These are phyloP conservation scores for Rhabdophis nuchalis DNA, from an alignment of 2,797 vertebrate species.

Conservation along the genomic window DNA sequence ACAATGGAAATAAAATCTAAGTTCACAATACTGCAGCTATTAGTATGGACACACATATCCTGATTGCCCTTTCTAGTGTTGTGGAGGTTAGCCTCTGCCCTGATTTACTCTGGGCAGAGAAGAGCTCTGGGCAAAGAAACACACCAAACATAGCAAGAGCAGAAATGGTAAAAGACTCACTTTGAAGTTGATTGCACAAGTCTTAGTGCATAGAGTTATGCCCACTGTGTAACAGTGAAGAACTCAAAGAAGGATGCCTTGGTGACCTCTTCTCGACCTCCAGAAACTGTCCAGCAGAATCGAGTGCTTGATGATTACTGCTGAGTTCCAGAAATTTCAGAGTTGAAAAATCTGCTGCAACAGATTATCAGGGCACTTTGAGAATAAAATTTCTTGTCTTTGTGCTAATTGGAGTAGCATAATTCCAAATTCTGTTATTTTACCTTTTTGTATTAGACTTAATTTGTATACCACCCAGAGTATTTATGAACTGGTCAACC, in stretches of 20 bases:
- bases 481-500: not conserved
- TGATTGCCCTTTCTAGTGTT: not conserved
- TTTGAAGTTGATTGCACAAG: not conserved
- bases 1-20: not conserved
- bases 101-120: not conserved
- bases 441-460: not conserved
- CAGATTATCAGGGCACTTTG: not conserved
- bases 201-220: not conserved
- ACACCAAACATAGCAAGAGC: not conserved
- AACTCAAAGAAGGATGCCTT: not conserved
- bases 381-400: not conserved
- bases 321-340: not conserved
- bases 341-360: not conserved
- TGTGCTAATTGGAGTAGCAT: not conserved
- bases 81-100: not conserved
- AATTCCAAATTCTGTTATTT: not conserved
- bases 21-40: not conserved
- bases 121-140: not conserved
- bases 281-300: not conserved
- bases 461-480: not conserved
- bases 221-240: not conserved
- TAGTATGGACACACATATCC: not conserved
- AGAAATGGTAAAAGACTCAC: not conserved
- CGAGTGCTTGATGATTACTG: not conserved
- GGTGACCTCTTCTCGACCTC: not conserved